phyloP scores from a whole-genome alignment of 1,140 invertebrate genomes.

The Euschistus heros region DNA sequence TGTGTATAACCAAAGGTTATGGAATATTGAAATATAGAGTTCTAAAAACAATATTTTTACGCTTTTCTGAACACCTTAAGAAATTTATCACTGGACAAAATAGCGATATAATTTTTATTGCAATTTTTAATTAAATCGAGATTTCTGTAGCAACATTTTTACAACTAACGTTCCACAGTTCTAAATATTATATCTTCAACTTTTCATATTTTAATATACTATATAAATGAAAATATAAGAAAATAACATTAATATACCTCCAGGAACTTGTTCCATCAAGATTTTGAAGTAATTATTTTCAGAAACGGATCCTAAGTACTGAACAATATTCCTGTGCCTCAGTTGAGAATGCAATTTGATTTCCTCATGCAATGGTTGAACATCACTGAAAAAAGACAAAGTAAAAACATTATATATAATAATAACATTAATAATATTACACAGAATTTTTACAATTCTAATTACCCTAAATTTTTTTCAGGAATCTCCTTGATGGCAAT shows the following conservation, averaged over 20 bases:
- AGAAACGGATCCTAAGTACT: slow-evolving; percentile 89
- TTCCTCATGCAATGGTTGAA: slow-evolving; percentile 97
- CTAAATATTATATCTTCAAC: too few relatives aligned
- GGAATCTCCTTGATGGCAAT: slow-evolving; percentile 98
- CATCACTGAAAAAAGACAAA: slow-evolving; percentile 49
- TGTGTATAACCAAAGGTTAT: too few relatives aligned
- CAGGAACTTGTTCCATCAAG: slow-evolving; percentile 96
- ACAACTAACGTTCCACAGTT: too few relatives aligned
- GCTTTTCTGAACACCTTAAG: too few relatives aligned
- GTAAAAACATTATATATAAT: slow-evolving; percentile 4
- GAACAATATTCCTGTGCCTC: slow-evolving; percentile 93
- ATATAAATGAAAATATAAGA: neutral
- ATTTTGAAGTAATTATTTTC: slow-evolving; percentile 95
- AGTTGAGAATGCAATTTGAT: slow-evolving; percentile 95
- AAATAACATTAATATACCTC: slow-evolving; percentile 40
- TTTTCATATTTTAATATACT: neutral
- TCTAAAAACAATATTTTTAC: too few relatives aligned
- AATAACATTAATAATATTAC: too few relatives aligned
- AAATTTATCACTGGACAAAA: too few relatives aligned
- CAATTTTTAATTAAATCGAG: too few relatives aligned
- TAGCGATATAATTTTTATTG: too few relatives aligned
- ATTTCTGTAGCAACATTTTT: neutral
- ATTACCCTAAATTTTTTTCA: slow-evolving; percentile 80
- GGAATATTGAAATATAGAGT: too few relatives aligned
- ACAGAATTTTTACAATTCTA: neutral